Conservation (phyloP, 2,113 vertebrate genomes). For the Porphyrio hochstetteri region DNA sequence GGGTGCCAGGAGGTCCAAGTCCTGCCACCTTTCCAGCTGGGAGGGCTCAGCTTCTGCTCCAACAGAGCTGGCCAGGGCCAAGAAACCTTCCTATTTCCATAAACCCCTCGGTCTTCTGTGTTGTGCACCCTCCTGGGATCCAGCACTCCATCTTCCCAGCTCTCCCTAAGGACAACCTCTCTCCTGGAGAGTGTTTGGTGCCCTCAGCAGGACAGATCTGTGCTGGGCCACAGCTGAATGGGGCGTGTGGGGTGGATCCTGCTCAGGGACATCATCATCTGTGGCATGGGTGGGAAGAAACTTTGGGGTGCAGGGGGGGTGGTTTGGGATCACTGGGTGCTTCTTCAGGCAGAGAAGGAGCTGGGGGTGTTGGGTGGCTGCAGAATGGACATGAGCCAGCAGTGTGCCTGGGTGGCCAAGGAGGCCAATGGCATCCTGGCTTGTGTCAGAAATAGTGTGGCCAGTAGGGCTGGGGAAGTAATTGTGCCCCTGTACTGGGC, state of each 20-base stretch:
- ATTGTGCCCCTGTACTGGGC: too few species aligned
- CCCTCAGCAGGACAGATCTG: background rate
- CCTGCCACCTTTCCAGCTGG: background rate
- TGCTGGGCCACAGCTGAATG: background rate
- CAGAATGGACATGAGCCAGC: too few species aligned
- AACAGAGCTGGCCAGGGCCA: accelerated
- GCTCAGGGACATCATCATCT: background rate
- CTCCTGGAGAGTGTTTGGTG: background rate
- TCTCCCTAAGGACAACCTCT: background rate
- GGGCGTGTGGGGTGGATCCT: background rate
- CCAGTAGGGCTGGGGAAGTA: too few species aligned
- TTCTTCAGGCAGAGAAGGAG: too few species aligned
- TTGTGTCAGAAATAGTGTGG: too few species aligned
- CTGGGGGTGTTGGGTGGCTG: too few species aligned
- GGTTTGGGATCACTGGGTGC: background rate
- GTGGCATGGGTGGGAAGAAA: background rate
- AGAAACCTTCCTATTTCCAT: background rate
- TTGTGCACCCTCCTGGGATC: too few species aligned
- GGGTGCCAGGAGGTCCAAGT: background rate
- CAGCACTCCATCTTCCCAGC: background rate
- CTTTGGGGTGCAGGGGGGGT: background rate
- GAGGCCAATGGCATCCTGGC: too few species aligned
- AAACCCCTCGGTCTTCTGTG: accelerated
- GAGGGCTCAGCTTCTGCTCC: background rate
- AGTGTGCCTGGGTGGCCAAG: too few species aligned